Evolutionary conservation across 2,797 vertebrate genomes (phyloP), one percentile per base, ranked within the genome.

Genomic region (Mionectes olivaceus): DNA sequence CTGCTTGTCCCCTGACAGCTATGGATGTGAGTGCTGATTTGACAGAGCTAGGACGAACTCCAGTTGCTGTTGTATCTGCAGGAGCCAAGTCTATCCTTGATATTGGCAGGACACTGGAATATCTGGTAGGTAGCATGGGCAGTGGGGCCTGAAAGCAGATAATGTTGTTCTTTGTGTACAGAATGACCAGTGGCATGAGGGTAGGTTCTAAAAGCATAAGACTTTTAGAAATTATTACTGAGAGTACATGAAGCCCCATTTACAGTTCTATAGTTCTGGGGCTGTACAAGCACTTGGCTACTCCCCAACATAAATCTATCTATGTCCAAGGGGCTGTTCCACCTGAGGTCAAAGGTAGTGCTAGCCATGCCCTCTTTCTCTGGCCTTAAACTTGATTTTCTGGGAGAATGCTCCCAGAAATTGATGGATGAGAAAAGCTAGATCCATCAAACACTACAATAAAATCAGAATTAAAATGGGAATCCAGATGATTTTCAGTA

Each of bases 81-180:
- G 99, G 99, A 28, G 98, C 98, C 59, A 99, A 99, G 90, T 99
- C 99, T 64, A 98, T 99, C 86, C 98, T 99, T 76, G 99, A 99
- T 96, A 98, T 99, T 46, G 98, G 99, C 18, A 98, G 98, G 85
- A 99, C 99, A 12, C 93, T 99, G 92, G 99, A 99, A 93, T 99
- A 98, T 92, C 98, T 99, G 95, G 99, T 99, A 97, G 97, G 98
- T 91, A 63, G 25, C 46, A 22, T 11, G 49, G 71, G 37, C 52
- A 75, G 27, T 49, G 44, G 52, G 78, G n/a, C 60, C 64, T 76
- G 55, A 73, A 74, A 84, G 28, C 27, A 76, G 63, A 13, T 63
- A 33, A 70, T 2, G 5, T 43, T 11, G 14, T 39, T 39, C 61
- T 59, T 65, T 15, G 35, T 57, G n/a, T 80, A 37, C 56, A 47